Conservation (phyloP, 2,797 vertebrate genomes). For the Phataginus tetradactyla region DNA sequence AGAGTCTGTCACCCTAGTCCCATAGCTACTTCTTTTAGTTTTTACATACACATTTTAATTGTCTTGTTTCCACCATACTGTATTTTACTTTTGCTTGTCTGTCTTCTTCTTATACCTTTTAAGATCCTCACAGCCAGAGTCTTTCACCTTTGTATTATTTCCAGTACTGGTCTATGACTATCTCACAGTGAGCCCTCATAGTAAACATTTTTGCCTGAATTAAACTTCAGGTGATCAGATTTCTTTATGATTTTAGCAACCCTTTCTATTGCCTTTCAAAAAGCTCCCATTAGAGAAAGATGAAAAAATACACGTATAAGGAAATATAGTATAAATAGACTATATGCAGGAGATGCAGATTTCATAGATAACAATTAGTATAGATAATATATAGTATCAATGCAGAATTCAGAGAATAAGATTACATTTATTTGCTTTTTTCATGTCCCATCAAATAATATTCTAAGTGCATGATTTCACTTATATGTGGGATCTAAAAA, state of each 20-base stretch:
- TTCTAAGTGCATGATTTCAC: not conserved
- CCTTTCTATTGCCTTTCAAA: not conserved
- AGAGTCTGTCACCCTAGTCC: fast-evolving
- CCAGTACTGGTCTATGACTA: not conserved
- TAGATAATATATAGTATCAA: not conserved
- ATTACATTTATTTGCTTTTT: not conserved
- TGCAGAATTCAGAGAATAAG: not conserved
- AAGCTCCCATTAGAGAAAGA: not conserved
- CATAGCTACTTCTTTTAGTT: not conserved
- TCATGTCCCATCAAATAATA: not conserved
- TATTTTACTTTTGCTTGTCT: not conserved
- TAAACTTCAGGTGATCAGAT: not conserved
- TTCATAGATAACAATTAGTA: not conserved
- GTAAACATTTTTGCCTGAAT: not conserved
- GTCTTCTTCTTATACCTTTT: not conserved
- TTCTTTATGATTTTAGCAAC: not conserved
- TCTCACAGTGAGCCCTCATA: not conserved
- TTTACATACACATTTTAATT: not conserved
- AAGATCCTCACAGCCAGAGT: not conserved
- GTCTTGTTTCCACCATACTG: not conserved
- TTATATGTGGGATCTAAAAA: no score
- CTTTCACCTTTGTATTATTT: not conserved
- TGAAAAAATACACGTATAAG: not conserved
- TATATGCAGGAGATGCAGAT: not conserved
- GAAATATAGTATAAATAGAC: not conserved